Base-by-base conservation (phyloP, 2,797 vertebrate species). In the Neostethus bicornis region DNA sequence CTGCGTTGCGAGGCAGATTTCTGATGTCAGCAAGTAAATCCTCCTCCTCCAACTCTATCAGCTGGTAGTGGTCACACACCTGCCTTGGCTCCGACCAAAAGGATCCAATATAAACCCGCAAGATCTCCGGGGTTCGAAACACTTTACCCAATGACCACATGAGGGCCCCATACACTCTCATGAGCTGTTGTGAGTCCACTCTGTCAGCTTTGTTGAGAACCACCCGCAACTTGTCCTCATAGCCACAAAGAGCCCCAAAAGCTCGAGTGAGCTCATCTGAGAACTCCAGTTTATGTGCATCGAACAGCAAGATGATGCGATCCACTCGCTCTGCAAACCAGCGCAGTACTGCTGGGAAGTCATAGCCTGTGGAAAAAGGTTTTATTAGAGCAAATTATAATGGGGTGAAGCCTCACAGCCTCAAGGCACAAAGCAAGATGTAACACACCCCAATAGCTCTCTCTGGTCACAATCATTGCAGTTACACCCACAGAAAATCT, bases 141-240 rank as follows among this genome's bases (percentile, higher is more conserved):
- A 93, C 95, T 80, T 96, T 96, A 12, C 95, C 95, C 69, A 97
- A 84, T 0, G 94, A 94, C 96, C 96, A 97, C 96, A 97, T 96
- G 84, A 97, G 91, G 45, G 95, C 92, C 0, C 95, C 95, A 0
- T 97, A 97, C 53, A 96, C 95, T 2, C 95, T 88, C 94, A 96
- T 95, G 58, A 96, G 88, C 89, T 96, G 93, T 70, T 96, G 95
- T 1, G 94, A 93, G 75, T 95, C 94, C 85, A 96, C 94, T 84
- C 85, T 89, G 89, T 97, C 95, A 0, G 95, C 94, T 73, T 97
- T 96, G 91, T 97, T 97, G 45, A 97, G 94, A 55, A 96, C 93
- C 69, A 97, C 94, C 0, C 94, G 92, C 75, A 97, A 84, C 88
- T 97, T 97, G 89, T 97, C 95, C 81, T 96, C 94, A n/a, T 96